Percentiles rank a stretch among this genome's conserved stretches.
Conservation (phyloP, 2,888 invertebrate species). For the Andrena bucephala region DNA sequence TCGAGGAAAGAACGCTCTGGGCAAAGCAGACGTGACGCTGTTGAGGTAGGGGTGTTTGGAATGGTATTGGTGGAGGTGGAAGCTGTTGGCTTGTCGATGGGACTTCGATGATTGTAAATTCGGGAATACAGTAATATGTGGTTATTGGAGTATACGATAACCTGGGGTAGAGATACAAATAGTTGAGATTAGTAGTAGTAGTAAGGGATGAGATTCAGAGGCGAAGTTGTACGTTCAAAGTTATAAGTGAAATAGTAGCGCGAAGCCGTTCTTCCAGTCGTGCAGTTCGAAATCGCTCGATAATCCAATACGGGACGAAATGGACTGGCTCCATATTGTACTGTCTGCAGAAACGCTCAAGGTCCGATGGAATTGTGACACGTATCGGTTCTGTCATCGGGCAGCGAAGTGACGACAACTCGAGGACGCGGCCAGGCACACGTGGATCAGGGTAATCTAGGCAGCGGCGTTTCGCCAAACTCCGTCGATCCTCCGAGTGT, state of each 20-base stretch:
- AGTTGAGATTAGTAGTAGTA: too few species aligned
- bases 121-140: too few species aligned
- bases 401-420: not conserved
- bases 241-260: too few species aligned
- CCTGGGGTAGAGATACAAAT: too few species aligned
- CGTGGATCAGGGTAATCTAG: constrained; percentile 44
- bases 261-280: too few species aligned
- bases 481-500: constrained; percentile 54
- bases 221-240: too few species aligned
- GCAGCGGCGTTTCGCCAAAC: constrained; percentile 55
- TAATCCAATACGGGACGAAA: too few species aligned
- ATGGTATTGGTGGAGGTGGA: not conserved
- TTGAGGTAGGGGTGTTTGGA: not conserved
- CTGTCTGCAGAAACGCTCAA: not conserved
- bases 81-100: constrained; percentile 21
- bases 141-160: too few species aligned
- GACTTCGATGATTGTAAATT: too few species aligned
- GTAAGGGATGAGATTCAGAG: too few species aligned
- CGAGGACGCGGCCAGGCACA: constrained; percentile 24
- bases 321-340: too few species aligned
- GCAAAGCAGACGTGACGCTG: not conserved
- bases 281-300: too few species aligned
- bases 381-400: constrained; percentile 1
- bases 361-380: not conserved
- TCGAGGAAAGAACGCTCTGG: constrained; percentile 36